Conservation (phyloP, 2,113 vertebrate genomes). For the Notothenia rossii region DNA sequence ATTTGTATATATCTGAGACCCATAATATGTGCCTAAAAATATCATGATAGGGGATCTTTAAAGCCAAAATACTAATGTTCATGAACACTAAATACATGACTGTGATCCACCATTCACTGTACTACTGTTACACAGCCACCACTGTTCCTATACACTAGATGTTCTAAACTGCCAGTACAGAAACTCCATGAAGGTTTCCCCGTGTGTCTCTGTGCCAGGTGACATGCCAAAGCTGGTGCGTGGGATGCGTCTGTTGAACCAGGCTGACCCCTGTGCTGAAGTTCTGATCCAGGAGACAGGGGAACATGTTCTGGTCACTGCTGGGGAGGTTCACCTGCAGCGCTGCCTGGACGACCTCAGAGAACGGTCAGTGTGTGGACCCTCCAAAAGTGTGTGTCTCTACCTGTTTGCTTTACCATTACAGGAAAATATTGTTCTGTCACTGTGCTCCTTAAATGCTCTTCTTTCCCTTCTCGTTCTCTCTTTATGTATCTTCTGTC, state of each 20-base stretch:
- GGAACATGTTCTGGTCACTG: constrained; percentile 96
- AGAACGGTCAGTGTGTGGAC: constrained; percentile 85
- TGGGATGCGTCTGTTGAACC: constrained; percentile 97
- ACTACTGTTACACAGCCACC: background rate
- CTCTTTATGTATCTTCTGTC: background rate
- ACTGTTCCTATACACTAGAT: background rate
- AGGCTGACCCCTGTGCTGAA: constrained; percentile 95
- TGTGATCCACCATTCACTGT: background rate
- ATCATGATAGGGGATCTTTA: no score
- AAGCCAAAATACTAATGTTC: no score
- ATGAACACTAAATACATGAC: no score
- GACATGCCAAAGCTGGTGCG: constrained; percentile 95
- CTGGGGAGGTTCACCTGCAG: constrained; percentile 97
- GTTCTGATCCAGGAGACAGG: constrained; percentile 97
- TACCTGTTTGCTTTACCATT: background rate
- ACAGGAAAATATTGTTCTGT: background rate
- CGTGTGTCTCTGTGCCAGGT: constrained; percentile 77
- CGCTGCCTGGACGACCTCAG: constrained; percentile 96
- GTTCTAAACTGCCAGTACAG: background rate
- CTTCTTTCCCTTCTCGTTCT: background rate
- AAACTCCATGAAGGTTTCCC: background rate
- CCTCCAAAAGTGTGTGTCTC: background rate
- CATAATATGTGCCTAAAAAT: no score
- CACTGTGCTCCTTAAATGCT: background rate
- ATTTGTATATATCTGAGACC: no score